These are phyloP conservation scores for Drosophila vallismaia DNA, from an alignment of 2,888 invertebrate species.

Conservation along the genomic window DNA sequence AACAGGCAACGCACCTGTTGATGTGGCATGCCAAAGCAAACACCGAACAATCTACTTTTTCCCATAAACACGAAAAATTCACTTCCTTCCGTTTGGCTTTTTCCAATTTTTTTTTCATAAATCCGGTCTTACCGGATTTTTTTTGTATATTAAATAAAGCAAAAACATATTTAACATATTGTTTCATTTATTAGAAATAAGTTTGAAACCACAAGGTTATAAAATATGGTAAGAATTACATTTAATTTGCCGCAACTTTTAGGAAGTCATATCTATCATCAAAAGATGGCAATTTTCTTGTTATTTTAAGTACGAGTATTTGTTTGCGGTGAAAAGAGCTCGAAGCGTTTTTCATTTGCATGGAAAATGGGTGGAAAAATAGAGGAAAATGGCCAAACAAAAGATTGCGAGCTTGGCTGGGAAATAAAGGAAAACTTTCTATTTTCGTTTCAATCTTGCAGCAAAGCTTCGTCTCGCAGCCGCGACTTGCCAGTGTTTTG, in stretches of 20 bases:
- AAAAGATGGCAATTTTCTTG: slow-evolving; percentile 33
- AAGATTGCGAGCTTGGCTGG: slow-evolving; percentile 49
- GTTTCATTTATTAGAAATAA: background rate
- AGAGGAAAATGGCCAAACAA: slow-evolving; percentile 60
- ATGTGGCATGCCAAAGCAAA: background rate
- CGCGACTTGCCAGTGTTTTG: slow-evolving; percentile 16
- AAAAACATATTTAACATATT: background rate
- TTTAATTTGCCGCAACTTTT: background rate
- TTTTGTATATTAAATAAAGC: background rate
- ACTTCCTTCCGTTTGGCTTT: slow-evolving; percentile 65
- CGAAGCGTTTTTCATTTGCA: slow-evolving; percentile 67
- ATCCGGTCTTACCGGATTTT: slow-evolving; percentile 17
- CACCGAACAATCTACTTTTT: slow-evolving; percentile 8
- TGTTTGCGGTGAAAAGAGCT: slow-evolving; percentile 35
- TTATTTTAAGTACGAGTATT: slow-evolving; percentile 19
- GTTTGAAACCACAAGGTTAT: background rate
- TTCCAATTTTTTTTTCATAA: slow-evolving; percentile 41
- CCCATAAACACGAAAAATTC: slow-evolving; percentile 19
- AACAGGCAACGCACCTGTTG: slow-evolving; percentile 26
- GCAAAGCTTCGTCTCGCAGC: slow-evolving; percentile 3
- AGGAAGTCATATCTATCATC: slow-evolving; percentile 18
- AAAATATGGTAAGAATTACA: background rate
- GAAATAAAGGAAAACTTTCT: slow-evolving; percentile 68
- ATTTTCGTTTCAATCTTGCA: slow-evolving; percentile 45
- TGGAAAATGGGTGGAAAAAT: slow-evolving; percentile 32